These are phyloP conservation scores for Oceanodroma leucorhoa DNA, from an alignment of 2,797 vertebrate species.

Conservation along the genomic window DNA sequence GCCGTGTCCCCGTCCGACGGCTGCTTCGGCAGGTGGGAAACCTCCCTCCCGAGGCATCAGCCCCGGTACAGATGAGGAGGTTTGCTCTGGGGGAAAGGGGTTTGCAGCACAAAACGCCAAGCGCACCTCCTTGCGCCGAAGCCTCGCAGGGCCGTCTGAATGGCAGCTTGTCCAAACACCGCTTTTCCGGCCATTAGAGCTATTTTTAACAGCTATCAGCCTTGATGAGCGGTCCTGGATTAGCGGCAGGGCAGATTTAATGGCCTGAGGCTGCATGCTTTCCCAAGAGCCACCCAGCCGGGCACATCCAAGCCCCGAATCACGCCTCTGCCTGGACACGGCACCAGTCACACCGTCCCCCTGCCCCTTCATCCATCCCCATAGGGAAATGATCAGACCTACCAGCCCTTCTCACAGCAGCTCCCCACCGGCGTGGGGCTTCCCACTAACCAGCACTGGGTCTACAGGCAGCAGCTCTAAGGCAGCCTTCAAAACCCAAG, in stretches of 20 bases:
- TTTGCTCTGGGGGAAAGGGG: background rate
- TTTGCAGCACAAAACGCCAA: background rate
- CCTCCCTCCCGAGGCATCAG: fast-evolving
- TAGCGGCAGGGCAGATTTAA: conserved; percentile 24
- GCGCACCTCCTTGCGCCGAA: fast-evolving
- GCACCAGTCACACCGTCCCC: background rate
- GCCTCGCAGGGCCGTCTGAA: background rate
- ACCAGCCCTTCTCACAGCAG: background rate
- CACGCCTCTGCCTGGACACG: background rate
- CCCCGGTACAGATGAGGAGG: fast-evolving
- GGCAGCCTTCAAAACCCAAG: background rate
- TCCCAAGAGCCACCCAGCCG: background rate
- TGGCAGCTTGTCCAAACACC: background rate
- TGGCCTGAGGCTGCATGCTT: background rate
- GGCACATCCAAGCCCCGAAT: background rate
- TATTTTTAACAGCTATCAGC: conserved; percentile 45
- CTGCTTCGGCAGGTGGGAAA: background rate
- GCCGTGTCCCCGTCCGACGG: background rate
- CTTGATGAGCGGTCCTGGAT: background rate
- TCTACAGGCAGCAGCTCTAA: background rate
- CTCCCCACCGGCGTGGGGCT: fast-evolving
- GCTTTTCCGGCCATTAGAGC: background rate
- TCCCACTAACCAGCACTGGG: background rate
- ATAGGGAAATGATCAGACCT: fast-evolving
- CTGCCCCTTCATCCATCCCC: background rate